A percentile compares a stretch with the other conserved stretches of the same genome.
These are phyloP conservation scores for Planiliza haematocheilus DNA, from an alignment of 2,113 vertebrate species.

Conservation along the genomic window DNA sequence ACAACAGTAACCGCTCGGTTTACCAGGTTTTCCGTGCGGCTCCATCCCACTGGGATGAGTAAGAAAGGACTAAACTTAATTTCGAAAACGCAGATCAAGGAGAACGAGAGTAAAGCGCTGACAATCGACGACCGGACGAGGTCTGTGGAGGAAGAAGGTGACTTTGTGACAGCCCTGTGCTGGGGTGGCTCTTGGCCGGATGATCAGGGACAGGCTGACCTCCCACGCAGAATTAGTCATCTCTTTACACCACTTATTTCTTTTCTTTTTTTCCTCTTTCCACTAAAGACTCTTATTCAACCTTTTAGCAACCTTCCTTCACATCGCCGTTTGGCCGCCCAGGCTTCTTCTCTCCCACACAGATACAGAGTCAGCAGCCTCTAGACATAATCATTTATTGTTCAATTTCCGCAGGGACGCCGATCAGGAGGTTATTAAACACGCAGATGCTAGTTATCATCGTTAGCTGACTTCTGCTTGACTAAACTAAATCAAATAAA, in stretches of 20 bases:
- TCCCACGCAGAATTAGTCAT: conserved; percentile 86
- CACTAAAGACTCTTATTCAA: conserved; percentile 73
- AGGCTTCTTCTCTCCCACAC: conserved; percentile 47
- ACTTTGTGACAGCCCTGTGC: conserved; percentile 62
- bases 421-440: conserved; percentile 40
- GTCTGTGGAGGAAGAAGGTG: conserved; percentile 51
- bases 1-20: not conserved
- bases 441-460: conserved; percentile 15
- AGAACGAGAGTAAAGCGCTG: not conserved
- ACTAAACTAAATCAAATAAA: no score
- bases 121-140: conserved; percentile 30
- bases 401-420: conserved; percentile 46
- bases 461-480: not conserved
- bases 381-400: conserved; percentile 52
- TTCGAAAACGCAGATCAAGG: not conserved
- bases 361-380: conserved; percentile 44
- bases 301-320: conserved; percentile 69
- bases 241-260: conserved; percentile 75
- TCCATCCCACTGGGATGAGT: not conserved
- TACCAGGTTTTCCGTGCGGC: not conserved
- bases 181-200: conserved; percentile 74
- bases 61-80: not conserved
- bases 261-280: conserved; percentile 65
- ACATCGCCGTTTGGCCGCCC: conserved; percentile 43
- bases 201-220: conserved; percentile 80